Evolutionary conservation across 2,888 invertebrate species (phyloP).

Genomic region (Galeopsomyia nigrocyanea): DNA sequence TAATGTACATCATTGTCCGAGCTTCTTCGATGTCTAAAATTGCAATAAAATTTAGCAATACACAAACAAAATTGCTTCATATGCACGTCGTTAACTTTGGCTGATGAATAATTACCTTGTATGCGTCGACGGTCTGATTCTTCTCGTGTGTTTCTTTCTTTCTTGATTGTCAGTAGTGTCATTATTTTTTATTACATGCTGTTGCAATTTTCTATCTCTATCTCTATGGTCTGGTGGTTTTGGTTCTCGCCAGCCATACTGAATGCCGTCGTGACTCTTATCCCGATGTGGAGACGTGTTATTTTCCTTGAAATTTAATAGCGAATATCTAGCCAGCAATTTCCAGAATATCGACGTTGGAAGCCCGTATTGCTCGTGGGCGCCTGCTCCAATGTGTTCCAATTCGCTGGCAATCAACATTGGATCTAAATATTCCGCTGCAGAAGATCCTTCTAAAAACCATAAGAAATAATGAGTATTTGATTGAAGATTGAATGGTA

Average conservation of each 20-base stretch:
- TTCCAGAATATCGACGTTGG: constrained; percentile 76
- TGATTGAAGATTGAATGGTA: background rate
- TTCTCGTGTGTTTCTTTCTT: constrained; percentile 57
- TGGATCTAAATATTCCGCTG: constrained; percentile 66
- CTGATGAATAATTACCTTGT: constrained; percentile 23
- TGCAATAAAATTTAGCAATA: background rate
- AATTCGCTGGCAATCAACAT: constrained; percentile 66
- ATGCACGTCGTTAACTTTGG: background rate
- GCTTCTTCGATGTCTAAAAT: constrained; percentile 57
- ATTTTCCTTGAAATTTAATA: constrained; percentile 69
- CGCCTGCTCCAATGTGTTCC: constrained; percentile 62
- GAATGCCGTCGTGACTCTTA: constrained; percentile 53
- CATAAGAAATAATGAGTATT: background rate
- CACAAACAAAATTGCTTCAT: constrained; percentile 6
- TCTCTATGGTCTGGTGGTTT: constrained; percentile 54
- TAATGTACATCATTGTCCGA: constrained; percentile 62
- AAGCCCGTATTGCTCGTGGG: constrained; percentile 72
- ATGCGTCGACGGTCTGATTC: constrained; percentile 53
- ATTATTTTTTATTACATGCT: constrained; percentile 48
- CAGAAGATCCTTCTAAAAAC: constrained; percentile 61
- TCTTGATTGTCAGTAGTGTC: constrained; percentile 51
- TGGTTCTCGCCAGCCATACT: constrained; percentile 53
- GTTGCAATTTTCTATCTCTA: constrained; percentile 54
- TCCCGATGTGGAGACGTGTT: constrained; percentile 62
- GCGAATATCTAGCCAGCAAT: constrained; percentile 58